phyloP scores from a whole-genome alignment of 2,797 vertebrate species.

The Arrhamphus sclerolepis region DNA sequence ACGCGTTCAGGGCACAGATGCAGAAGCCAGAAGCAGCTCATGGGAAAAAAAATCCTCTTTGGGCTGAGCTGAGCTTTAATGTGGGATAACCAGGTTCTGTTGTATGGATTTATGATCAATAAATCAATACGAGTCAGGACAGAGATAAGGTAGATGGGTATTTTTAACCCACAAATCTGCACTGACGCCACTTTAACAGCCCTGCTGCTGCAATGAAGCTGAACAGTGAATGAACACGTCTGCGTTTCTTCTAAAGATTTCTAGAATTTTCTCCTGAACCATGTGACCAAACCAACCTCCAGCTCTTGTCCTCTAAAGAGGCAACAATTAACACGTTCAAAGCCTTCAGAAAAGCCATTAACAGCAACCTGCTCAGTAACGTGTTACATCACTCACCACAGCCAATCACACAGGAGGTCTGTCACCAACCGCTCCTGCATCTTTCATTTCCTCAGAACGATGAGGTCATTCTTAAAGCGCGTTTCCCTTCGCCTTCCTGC shows the following conservation, averaged over 20 bases:
- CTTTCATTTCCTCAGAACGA: constrained; percentile 72
- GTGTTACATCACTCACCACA: constrained; percentile 97
- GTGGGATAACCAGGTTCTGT: constrained; percentile 11
- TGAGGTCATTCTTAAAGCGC: constrained; percentile 75
- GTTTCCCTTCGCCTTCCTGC: constrained; percentile 8
- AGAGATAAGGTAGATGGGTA: constrained; percentile 71
- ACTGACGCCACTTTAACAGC: constrained; percentile 63
- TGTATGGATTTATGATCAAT: constrained; percentile 15
- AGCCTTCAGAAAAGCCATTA: constrained; percentile 80
- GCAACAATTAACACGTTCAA: constrained; percentile 45
- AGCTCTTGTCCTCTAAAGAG: constrained; percentile 41
- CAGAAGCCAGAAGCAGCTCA: background rate
- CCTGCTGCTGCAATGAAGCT: constrained; percentile 44
- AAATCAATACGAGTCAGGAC: constrained; percentile 26
- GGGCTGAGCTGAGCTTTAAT: constrained; percentile 9
- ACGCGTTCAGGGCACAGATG: background rate
- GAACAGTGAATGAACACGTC: background rate
- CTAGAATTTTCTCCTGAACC: constrained; percentile 31
- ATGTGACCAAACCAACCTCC: constrained; percentile 84
- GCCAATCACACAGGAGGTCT: constrained; percentile 92
- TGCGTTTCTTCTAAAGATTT: constrained; percentile 6
- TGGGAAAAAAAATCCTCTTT: background rate
- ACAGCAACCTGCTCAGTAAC: constrained; percentile 88
- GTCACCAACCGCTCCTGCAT: constrained; percentile 91
- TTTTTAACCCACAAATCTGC: constrained; percentile 78